Evolutionary conservation across 1,140 invertebrate species (phyloP).

Genomic region (Stenopsyche tienmushanensis): DNA sequence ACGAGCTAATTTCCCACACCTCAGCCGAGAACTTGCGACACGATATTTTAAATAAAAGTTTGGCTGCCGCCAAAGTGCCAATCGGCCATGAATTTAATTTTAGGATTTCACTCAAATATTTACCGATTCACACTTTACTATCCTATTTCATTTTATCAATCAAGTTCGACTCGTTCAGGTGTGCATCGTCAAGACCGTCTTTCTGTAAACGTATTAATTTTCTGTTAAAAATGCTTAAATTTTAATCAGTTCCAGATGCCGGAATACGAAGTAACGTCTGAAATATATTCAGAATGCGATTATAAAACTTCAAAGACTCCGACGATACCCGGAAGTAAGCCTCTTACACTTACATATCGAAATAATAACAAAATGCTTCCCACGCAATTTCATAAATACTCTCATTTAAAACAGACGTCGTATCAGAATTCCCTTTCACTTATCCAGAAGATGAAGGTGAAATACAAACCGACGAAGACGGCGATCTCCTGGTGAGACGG

Average conservation of each 20-base stretch:
- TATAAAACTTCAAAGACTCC: slow-evolving; percentile 49
- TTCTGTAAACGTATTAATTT: no score
- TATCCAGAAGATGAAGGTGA: slow-evolving; percentile 38
- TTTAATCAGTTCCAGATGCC: slow-evolving; percentile 53
- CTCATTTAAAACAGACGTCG: slow-evolving; percentile 47
- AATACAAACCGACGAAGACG: slow-evolving; percentile 49
- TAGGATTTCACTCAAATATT: no score
- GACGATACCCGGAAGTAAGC: slow-evolving; percentile 48
- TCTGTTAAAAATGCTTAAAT: no score
- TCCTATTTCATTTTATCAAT: no score
- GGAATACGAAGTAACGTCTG: slow-evolving; percentile 52
- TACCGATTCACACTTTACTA: no score
- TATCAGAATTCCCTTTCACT: slow-evolving; percentile 55
- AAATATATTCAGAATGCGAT: slow-evolving; percentile 55
- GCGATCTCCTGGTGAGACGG: slow-evolving; percentile 51
- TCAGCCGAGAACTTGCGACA: no score
- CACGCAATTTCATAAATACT: not conserved
- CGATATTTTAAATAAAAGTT: no score
- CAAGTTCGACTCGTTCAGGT: no score
- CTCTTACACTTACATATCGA: not conserved
- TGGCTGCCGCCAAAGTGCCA: no score
- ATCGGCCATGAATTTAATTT: no score
- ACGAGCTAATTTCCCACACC: no score
- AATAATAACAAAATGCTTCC: not conserved
- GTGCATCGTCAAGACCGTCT: no score